Evolutionary conservation across 1,140 invertebrate genomes (phyloP).

Genomic region (Lutraria rhynchaena): DNA sequence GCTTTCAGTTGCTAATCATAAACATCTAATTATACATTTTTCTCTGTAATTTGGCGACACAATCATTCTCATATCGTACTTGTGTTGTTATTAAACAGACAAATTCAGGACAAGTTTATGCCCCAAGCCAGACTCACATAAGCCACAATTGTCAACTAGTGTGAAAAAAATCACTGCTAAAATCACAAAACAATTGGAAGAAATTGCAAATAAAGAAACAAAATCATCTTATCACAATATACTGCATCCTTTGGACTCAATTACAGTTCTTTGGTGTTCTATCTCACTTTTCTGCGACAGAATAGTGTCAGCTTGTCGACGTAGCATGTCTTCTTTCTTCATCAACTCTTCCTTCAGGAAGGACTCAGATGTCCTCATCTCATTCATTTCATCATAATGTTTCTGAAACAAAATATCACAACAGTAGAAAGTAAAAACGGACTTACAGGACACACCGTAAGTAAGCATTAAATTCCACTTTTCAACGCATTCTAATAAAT

Average conservation of each 20-base stretch:
- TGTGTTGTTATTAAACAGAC: too few species aligned
- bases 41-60: too few species aligned
- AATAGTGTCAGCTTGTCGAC: conserved; percentile 49
- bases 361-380: neutral
- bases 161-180: too few species aligned
- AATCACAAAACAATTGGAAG: too few species aligned
- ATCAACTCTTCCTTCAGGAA: conserved; percentile 46
- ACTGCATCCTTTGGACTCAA: conserved; percentile 32
- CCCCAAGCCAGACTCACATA: too few species aligned
- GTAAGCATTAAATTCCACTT: neutral
- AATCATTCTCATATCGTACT: too few species aligned
- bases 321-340: conserved; percentile 37
- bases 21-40: too few species aligned
- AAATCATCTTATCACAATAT: too few species aligned
- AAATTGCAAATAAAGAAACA: too few species aligned
- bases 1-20: too few species aligned
- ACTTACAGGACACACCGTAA: neutral
- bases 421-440: neutral
- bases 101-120: too few species aligned
- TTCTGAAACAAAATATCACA: conserved; percentile 26
- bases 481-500: neutral
- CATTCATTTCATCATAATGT: conserved; percentile 29
- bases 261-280: conserved; percentile 27
- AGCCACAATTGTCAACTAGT: too few species aligned
- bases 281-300: conserved; percentile 45